Conservation (phyloP, 2,888 invertebrate genomes). For the Rotaria socialis region DNA sequence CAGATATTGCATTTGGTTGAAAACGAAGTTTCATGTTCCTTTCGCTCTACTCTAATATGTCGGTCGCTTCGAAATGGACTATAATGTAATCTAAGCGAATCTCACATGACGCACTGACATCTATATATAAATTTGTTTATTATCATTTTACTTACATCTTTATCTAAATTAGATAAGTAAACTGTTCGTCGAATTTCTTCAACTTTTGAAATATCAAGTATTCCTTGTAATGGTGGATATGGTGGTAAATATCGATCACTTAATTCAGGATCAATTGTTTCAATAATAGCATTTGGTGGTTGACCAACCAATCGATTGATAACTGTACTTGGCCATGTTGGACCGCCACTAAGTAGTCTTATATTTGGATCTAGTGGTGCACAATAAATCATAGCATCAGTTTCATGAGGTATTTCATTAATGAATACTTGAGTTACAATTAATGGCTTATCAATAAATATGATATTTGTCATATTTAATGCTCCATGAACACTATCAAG, state of each 20-base stretch:
- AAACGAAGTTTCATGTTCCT: no score
- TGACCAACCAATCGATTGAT: slow-evolving; percentile 28
- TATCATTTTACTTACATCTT: slow-evolving; percentile 61
- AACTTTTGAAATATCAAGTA: slow-evolving; percentile 77
- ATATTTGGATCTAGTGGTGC: slow-evolving; percentile 82
- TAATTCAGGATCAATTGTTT: slow-evolving; percentile 76
- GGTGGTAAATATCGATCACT: slow-evolving; percentile 72
- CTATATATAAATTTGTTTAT: no score
- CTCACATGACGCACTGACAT: no score
- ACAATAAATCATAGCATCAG: slow-evolving; percentile 82
- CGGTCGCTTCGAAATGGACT: no score
- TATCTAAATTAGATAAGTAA: slow-evolving; percentile 75
- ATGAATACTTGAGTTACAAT: slow-evolving; percentile 79
- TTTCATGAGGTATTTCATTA: slow-evolving; percentile 79
- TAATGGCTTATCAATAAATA: slow-evolving; percentile 92
- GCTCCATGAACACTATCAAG: slow-evolving; percentile 82
- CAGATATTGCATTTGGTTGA: no score
- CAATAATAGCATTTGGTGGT: slow-evolving; percentile 49
- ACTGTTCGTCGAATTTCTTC: slow-evolving; percentile 93
- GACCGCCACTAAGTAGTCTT: slow-evolving; percentile 68
- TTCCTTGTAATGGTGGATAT: slow-evolving; percentile 70
- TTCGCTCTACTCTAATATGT: no score
- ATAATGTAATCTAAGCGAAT: no score
- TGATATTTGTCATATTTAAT: slow-evolving; percentile 95
- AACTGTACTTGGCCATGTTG: slow-evolving; percentile 43